Percentiles rank a stretch among this genome's conserved stretches.
Conservation (phyloP, 1,140 invertebrate species). For the Conus ventricosus region DNA sequence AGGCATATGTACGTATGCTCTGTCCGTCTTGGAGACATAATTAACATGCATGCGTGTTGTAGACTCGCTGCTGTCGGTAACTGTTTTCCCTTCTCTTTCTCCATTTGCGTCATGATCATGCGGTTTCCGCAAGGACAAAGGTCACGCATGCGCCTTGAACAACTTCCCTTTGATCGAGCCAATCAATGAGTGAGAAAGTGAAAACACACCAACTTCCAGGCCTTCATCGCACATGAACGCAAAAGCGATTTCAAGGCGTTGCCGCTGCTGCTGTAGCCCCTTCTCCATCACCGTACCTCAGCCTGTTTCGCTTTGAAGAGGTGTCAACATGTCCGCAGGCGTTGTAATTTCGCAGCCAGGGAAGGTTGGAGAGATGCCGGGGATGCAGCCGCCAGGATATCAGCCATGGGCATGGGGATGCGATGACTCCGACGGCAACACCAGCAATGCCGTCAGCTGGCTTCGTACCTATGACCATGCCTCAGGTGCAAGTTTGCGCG, state of each 20-base stretch:
- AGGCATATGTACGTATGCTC: too few species aligned
- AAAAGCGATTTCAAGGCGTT: neutral
- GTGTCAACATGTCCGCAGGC: slow-evolving; percentile 32
- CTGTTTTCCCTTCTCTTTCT: too few species aligned
- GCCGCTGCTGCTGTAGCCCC: neutral
- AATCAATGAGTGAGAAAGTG: slow-evolving; percentile 1
- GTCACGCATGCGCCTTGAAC: neutral
- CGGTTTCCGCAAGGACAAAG: neutral
- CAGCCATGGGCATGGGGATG: slow-evolving; percentile 5
- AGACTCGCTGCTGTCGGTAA: too few species aligned
- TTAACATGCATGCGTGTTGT: too few species aligned
- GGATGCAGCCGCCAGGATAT: slow-evolving; percentile 12
- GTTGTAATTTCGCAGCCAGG: slow-evolving; percentile 38
- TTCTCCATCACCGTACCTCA: neutral
- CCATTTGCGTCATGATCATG: too few species aligned
- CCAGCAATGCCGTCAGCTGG: neutral
- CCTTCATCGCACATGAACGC: neutral
- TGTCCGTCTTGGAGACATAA: too few species aligned
- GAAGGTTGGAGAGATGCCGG: slow-evolving; percentile 26
- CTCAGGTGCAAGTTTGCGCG: slow-evolving; percentile 41
- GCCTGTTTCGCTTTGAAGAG: neutral
- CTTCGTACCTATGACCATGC: neutral
- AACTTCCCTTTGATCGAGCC: neutral
- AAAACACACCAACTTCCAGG: neutral
- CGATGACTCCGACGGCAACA: neutral